Conservation (phyloP, 2,888 invertebrate species). For the Amphipyra berbera region DNA sequence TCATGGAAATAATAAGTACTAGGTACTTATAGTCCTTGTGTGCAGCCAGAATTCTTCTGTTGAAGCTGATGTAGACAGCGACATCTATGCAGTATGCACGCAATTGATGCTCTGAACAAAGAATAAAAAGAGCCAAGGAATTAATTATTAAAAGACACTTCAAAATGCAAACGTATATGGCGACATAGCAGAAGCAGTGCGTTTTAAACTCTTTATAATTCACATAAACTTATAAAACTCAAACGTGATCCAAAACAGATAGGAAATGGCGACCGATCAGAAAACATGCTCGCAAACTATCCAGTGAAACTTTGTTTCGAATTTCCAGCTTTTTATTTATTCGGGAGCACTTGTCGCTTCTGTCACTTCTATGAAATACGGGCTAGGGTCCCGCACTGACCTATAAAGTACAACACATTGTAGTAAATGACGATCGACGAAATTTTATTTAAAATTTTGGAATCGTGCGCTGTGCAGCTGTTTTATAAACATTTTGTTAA, state of each 20-base stretch:
- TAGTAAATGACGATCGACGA: constrained; percentile 23
- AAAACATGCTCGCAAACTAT: constrained; percentile 33
- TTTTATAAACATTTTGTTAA: constrained; percentile 37
- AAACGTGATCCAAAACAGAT: constrained; percentile 14
- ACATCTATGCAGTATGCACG: no score
- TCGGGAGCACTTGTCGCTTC: constrained; percentile 30
- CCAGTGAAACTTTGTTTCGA: constrained; percentile 36
- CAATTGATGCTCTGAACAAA: no score
- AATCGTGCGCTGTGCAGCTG: constrained; percentile 5
- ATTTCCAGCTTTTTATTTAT: constrained; percentile 44
- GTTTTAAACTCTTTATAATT: no score
- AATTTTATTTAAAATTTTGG: constrained; percentile 21
- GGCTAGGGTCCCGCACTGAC: constrained; percentile 9
- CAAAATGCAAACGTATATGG: no score
- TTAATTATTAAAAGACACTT: no score
- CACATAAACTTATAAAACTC: background rate
- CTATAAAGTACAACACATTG: constrained; percentile 14
- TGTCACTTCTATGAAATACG: constrained; percentile 37
- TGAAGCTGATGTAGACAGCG: no score
- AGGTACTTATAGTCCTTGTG: constrained; percentile 5
- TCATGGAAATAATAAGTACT: no score
- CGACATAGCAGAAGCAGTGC: no score
- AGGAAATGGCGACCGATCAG: constrained; percentile 29
- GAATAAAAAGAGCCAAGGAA: no score
- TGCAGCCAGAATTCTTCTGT: constrained; percentile 4